Conservation (phyloP, 2,888 invertebrate genomes). For the Nipponacmea schrenckii region DNA sequence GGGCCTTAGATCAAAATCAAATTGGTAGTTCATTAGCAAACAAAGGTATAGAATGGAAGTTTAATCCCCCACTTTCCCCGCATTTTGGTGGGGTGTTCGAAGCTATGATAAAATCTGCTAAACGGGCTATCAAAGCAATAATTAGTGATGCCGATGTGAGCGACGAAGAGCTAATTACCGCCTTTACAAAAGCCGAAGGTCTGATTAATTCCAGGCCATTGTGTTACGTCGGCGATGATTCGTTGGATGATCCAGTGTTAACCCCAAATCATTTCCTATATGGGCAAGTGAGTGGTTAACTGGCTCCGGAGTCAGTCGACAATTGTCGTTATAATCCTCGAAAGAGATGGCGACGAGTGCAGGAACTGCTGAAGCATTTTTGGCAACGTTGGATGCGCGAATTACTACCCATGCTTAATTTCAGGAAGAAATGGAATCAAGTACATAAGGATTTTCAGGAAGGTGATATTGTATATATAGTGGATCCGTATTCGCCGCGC, state of each 20-base stretch:
- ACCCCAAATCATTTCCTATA: conserved; percentile 24
- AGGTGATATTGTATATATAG: not conserved
- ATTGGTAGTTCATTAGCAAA: conserved; percentile 21
- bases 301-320: conserved; percentile 8
- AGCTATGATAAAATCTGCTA: conserved; percentile 58
- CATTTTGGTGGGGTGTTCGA: conserved; percentile 64
- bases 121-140: conserved; percentile 30
- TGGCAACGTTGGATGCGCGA: not conserved
- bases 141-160: not conserved
- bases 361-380: not conserved
- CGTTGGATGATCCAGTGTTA: conserved; percentile 15
- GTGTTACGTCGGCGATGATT: conserved; percentile 18
- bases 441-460: not conserved
- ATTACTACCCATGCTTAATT: not conserved
- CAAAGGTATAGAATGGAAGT: conserved; percentile 55
- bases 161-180: conserved; percentile 9
- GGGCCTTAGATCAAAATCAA: conserved; percentile 14
- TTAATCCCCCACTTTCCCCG: conserved; percentile 56
- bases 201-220: conserved; percentile 22
- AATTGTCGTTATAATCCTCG: conserved; percentile 6
- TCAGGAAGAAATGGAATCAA: not conserved
- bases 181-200: conserved; percentile 19
- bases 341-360: conserved; percentile 12
- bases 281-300: not conserved
- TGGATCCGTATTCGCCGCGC: not conserved